Evolutionary conservation across 2,797 vertebrate species (phyloP).

Genomic region (Dallia pectoralis): DNA sequence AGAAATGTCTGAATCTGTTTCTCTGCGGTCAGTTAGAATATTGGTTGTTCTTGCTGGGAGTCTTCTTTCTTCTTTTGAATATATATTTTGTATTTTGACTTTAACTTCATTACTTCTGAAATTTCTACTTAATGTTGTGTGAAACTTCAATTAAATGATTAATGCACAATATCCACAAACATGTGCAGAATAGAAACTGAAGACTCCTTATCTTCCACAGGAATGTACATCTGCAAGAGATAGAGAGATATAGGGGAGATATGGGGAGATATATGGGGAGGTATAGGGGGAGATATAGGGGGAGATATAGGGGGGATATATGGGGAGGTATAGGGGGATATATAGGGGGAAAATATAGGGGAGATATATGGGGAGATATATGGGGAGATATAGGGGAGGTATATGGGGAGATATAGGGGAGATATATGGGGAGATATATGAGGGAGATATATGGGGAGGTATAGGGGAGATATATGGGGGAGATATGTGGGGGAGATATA

Average conservation of each 20-base stretch:
- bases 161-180: constrained; percentile 80
- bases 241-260: constrained; percentile 12
- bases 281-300: constrained; percentile 13
- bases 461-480: background rate
- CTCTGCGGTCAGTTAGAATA: constrained; percentile 28
- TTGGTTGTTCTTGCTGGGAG: background rate
- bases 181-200: constrained; percentile 82
- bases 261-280: constrained; percentile 30
- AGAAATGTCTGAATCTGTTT: background rate
- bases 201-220: constrained; percentile 63
- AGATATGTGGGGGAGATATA: too few relatives aligned
- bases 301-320: constrained; percentile 13
- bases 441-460: constrained; percentile 26
- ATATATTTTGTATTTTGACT: constrained; percentile 24
- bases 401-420: constrained; percentile 32
- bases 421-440: constrained; percentile 10
- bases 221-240: constrained; percentile 65
- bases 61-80: constrained; percentile 4
- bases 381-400: constrained; percentile 10
- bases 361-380: constrained; percentile 26
- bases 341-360: too few relatives aligned
- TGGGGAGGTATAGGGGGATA: constrained; percentile 28
- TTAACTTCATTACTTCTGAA: constrained; percentile 57
- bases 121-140: constrained; percentile 62
- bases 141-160: constrained; percentile 76